Conservation (phyloP, 1,140 invertebrate species). For the Rhyacophila brunnea region DNA sequence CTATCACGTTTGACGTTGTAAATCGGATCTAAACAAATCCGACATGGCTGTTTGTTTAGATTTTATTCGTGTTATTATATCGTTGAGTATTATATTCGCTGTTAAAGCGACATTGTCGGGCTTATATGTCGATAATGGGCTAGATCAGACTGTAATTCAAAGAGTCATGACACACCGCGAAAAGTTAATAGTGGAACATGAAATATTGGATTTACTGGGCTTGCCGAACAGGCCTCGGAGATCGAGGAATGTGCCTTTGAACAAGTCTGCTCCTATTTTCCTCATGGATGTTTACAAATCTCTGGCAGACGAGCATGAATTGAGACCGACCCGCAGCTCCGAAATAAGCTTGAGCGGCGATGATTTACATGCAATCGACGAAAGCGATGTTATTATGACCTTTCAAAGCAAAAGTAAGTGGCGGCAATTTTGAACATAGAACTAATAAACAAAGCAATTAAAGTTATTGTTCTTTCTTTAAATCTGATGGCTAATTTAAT, state of each 20-base stretch:
- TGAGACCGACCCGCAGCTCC: conserved; percentile 53
- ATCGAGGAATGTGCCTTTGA: conserved; percentile 51
- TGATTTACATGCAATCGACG: conserved; percentile 77
- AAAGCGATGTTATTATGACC: conserved; percentile 92
- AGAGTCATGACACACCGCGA: conserved; percentile 71
- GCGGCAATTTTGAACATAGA: conserved; percentile 14
- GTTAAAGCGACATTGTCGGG: conserved; percentile 53
- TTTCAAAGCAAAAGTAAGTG: conserved; percentile 81
- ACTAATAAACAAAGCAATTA: neutral
- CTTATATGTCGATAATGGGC: conserved; percentile 83
- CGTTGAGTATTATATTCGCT: conserved; percentile 9
- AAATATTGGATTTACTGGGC: conserved; percentile 83
- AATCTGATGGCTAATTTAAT: neutral
- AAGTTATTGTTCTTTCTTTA: neutral
- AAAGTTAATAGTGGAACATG: conserved; percentile 79
- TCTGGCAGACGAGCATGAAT: conserved; percentile 65
- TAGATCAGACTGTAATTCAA: conserved; percentile 82
- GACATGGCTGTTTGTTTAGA: conserved; percentile 20
- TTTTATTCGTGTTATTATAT: conserved; percentile 4
- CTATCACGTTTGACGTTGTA: neutral
- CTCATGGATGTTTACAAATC: conserved; percentile 85
- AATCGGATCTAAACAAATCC: neutral
- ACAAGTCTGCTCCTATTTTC: conserved; percentile 83
- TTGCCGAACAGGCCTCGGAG: conserved; percentile 73
- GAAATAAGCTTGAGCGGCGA: conserved; percentile 75